Evolutionary conservation across 2,797 vertebrate genomes (phyloP).

Genomic region (Carapus acus): DNA sequence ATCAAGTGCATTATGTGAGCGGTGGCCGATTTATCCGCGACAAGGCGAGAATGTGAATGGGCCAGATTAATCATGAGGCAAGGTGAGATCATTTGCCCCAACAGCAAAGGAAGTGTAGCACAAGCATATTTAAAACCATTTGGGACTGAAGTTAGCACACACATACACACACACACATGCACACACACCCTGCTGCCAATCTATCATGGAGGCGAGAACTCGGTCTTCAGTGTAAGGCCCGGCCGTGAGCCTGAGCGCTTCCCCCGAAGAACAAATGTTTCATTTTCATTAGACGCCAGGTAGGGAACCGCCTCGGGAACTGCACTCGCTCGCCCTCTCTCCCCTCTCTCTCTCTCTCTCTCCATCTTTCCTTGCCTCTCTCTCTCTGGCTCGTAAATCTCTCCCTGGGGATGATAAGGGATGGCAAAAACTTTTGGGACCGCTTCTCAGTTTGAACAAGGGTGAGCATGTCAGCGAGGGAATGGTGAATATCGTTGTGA

Average conservation of each 20-base stretch:
- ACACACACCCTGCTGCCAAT: conserved; percentile 52
- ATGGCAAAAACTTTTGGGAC: conserved; percentile 54
- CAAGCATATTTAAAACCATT: conserved; percentile 80
- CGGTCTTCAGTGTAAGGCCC: conserved; percentile 52
- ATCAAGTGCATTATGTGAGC: conserved; percentile 70
- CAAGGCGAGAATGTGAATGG: conserved; percentile 61
- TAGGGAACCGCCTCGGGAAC: conserved; percentile 43
- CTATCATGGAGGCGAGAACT: conserved; percentile 68
- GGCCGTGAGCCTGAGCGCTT: conserved; percentile 53
- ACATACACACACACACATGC: conserved; percentile 29
- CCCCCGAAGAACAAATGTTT: conserved; percentile 74
- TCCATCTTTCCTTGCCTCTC: too few species aligned
- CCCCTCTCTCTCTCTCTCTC: too few species aligned
- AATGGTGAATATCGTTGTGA: conserved; percentile 26
- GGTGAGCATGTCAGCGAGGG: conserved; percentile 27
- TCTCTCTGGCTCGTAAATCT: conserved; percentile 52
- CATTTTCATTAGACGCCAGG: conserved; percentile 72
- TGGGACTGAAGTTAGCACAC: conserved; percentile 76
- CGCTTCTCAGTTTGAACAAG: conserved; percentile 50
- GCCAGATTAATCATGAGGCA: conserved; percentile 70
- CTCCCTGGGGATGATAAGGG: conserved; percentile 41
- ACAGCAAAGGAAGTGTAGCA: conserved; percentile 56
- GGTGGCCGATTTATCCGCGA: conserved; percentile 68
- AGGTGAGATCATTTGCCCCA: conserved; percentile 70
- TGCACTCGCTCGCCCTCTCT: conserved; percentile 36